A percentile compares a stretch with the other conserved stretches of the same genome.
These are phyloP conservation scores for Ameiurus melas DNA, from an alignment of 2,113 vertebrate species.

Conservation along the genomic window DNA sequence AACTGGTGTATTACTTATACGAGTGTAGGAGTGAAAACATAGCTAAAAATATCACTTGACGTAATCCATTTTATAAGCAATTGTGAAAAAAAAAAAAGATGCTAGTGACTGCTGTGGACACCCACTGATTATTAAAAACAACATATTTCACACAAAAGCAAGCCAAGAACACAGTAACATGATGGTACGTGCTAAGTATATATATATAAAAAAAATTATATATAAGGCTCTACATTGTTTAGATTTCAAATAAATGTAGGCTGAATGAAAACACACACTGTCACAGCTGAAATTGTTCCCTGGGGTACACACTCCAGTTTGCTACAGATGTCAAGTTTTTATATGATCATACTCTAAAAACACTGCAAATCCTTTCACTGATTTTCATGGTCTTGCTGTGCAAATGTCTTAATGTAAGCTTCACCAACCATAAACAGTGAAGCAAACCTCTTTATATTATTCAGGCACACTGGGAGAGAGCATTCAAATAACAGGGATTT, in stretches of 20 bases:
- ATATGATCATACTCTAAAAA: neutral
- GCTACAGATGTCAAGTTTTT: conserved; percentile 35
- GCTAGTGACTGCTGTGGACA: neutral
- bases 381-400: conserved; percentile 9
- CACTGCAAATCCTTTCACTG: neutral
- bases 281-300: conserved; percentile 26
- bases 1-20: conserved; percentile 33
- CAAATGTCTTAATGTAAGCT: neutral
- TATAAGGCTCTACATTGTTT: conserved; percentile 32
- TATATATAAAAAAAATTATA: neutral
- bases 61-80: conserved; percentile 3
- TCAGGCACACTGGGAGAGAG: neutral
- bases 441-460: neutral
- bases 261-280: conserved; percentile 24
- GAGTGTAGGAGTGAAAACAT: conserved; percentile 19
- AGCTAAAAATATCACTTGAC: conserved; percentile 4
- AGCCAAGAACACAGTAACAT: conserved; percentile 6
- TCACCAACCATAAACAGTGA: neutral
- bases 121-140: neutral
- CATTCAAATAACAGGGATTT: neutral
- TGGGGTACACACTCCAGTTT: conserved; percentile 27
- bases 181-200: conserved; percentile 1
- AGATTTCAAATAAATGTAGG: conserved; percentile 23
- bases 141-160: neutral
- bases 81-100: neutral